A percentile compares a stretch with the other conserved stretches of the same genome.
These are phyloP conservation scores for Bellardia pandia DNA, from an alignment of 2,888 invertebrate species.

Conservation along the genomic window DNA sequence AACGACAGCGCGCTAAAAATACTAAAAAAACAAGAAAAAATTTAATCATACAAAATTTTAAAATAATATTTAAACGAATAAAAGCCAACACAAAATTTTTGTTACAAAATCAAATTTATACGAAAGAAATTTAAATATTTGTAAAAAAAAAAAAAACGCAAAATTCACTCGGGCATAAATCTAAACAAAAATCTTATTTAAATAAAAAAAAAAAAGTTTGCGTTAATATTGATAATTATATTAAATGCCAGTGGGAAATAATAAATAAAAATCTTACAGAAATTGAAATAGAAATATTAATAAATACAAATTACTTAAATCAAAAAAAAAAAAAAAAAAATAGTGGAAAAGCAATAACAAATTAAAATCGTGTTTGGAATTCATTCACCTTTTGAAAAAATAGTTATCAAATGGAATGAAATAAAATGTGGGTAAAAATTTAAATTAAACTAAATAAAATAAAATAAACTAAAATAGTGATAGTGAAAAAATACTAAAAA, in stretches of 20 bases:
- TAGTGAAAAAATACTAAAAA: background rate
- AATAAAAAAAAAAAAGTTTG: conserved; percentile 8
- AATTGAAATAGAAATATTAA: background rate
- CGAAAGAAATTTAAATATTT: conserved; percentile 36
- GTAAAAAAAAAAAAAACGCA: background rate
- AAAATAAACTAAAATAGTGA: background rate
- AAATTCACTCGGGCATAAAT: background rate
- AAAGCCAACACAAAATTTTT: conserved; percentile 26
- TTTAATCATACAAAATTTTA: conserved; percentile 33
- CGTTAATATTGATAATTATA: no score
- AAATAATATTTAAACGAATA: conserved; percentile 38
- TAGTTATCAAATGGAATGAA: background rate
- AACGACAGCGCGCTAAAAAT: conserved; percentile 72
- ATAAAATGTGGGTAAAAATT: conserved; percentile 23
- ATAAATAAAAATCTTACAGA: background rate
- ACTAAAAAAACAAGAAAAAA: conserved; percentile 48
- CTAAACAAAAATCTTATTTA: background rate
- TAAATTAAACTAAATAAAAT: no score
- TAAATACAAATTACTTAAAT: conserved; percentile 4
- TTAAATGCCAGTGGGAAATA: background rate
- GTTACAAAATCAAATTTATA: conserved; percentile 43
- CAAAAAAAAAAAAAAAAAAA: background rate
- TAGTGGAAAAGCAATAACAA: background rate
- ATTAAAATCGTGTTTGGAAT: conserved; percentile 1
- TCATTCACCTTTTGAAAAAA: background rate